Base-by-base conservation (phyloP, 2,797 vertebrate genomes). In the Stomatorhinus walkeri region DNA sequence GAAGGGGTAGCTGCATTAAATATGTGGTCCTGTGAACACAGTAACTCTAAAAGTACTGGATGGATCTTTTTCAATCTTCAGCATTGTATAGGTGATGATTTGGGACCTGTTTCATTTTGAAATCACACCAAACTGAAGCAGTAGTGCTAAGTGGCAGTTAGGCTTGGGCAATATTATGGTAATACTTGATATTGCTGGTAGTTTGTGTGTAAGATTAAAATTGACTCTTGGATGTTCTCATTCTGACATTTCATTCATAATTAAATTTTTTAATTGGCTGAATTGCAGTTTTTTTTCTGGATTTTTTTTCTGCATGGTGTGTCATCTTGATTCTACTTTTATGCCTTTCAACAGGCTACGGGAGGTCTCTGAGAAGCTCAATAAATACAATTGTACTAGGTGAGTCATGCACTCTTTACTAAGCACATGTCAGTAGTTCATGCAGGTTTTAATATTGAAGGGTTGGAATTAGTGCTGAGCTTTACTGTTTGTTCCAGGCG, bases 301-400 rank as follows among this genome's bases (percentile, higher is more conserved):
- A 1, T 14, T 32, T 32, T 32, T 72, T 72, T 28, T 72, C 28
- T 72, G 28, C 12, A 28, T 79, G 40, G 72, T 79, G 14, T 46
- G 72, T 79, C 64, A 72, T 72, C 28, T 12, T 36, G 64, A 36
- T 68, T 36, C 19, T 22, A 9, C 40, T 64, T n/a, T 28, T 22
- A 19, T 43, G 61, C 36, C 46, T 84, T 84, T 43, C 89, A 32
- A 84, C 92, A 97, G 96, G 89, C 94, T 97, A 93, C 95, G 96
- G 79, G 96, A 97, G 94, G 96, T 97, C 93, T 97, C 96, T 85
- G 96, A 97, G 92, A 97, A 97, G 90, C 93, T 97, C 92, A 97
- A 96, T 91, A 97, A 96, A 91, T 96, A 96, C 90, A 96, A 96
- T 92, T 95, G 96, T 92, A 96, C 95, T 93, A 96, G 96, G 96